Base-by-base conservation (phyloP, 2,113 vertebrate genomes). In the Ameiurus melas region DNA sequence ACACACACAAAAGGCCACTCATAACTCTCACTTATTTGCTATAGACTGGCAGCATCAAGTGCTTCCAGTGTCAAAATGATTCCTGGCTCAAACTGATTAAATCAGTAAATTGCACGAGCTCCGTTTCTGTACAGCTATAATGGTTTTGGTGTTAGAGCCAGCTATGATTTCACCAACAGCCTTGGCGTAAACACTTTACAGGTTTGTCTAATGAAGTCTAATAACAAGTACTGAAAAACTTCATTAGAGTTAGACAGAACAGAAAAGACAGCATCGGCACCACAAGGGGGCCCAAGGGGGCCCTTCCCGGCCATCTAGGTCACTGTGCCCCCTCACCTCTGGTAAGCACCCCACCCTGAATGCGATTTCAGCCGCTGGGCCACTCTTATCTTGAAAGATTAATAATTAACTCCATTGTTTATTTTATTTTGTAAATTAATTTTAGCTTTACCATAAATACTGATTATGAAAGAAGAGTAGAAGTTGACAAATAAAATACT, bases 11-110 rank as follows among this genome's bases (percentile, higher is more conserved):
- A 87, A 87, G 68, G 86, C 88, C 90, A 87, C 88, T 87, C 83
- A 87, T 91, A 91, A 87, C 88, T 89, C 88, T 86, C 84, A 60
- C 60, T 85, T 87, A 83, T 87, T 87, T 83, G 60, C 86, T 86
- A 71, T 55, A 81, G 85, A 89, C 81, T 64, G 86, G 70, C 79
- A 25, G 83, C 88, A 91, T 91, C 86, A 89, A 89, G 86, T 86
- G 86, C 88, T 83, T 84, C 79, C 53, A 62, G 81, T 84, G 90
- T 85, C 88, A 83, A 75, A 89, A 88, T 89, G 83, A 91, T 91
- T 89, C 68, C 88, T 83, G 78, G 36, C 60, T 89, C 47, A 16
- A 84, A 89, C 84, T 60, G 53, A 83, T 87, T 53, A 89, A 86
- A 91, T 82, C 85, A 30, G 90, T 87, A 85, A 85, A 87, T 89